Evolutionary conservation across 2,113 vertebrate genomes (phyloP), one percentile per base, ranked within the genome.

Genomic region (Platysternon megacephalum): DNA sequence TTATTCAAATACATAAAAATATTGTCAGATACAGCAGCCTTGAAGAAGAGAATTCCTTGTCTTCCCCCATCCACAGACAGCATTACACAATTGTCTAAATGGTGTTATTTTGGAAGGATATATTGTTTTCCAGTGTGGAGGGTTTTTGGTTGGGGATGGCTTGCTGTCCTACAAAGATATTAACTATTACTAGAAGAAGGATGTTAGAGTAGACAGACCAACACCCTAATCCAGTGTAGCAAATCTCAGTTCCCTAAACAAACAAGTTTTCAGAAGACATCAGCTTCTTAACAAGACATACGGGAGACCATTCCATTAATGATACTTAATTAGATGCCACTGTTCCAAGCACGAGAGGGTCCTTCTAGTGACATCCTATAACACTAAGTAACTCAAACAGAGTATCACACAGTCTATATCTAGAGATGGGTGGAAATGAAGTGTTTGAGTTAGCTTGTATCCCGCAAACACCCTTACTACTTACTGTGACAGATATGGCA

Each of bases 1-100:
- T 5, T 90, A 46, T 91, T 91, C 82, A 86, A 91, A 83, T 80
- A 93, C 87, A 83, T 89, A 91, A 79, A 28, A 86, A 55, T 86
- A 87, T 74, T 51, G 89, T 92, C 85, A 95, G 79, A 88, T 24
- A 32, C 7, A 35, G 22, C 26, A 91, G 4, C 86, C 42, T 86
- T 58, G 16, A 81, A 74, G 86, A 74, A 46, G 55, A 90, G 94
- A 24, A 28, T 82, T 4, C 1, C 5, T 2, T 85, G 28, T 84
- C 19, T 89, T 80, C 39, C 56, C 78, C 39, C 65, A 81, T 82
- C 88, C 14, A 72, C n/a, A 72, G 65, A 72, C 32, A 68, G 61
- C 61, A 72, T 39, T 72, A 72, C 68, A 39, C 22, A 74, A 42
- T 72, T 39, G 10, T 19, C 35, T 72, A 74, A 74, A 42, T 42